Evolutionary conservation across 2,888 invertebrate genomes (phyloP).

Genomic region (Harpalus rubripes): DNA sequence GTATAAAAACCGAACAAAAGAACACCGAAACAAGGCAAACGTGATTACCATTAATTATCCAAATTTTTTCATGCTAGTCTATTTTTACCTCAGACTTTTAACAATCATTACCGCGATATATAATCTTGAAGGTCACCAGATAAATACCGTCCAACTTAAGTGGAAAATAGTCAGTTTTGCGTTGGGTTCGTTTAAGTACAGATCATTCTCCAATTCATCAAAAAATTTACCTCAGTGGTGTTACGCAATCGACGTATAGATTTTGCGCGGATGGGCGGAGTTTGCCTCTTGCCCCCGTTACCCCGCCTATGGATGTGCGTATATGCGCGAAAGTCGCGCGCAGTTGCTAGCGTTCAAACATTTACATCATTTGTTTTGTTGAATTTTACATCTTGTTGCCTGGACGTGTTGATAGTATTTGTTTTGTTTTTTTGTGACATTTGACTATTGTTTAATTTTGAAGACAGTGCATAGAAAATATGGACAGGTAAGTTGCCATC

Average conservation of each 20-base stretch:
- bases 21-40: slow-evolving; percentile 30
- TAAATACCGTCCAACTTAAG: neutral
- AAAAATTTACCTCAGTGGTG: slow-evolving; percentile 50
- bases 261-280: slow-evolving; percentile 69
- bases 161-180: slow-evolving; percentile 7
- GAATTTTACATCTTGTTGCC: slow-evolving; percentile 45
- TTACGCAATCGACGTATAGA: slow-evolving; percentile 70
- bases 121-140: slow-evolving; percentile 39
- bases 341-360: slow-evolving; percentile 51
- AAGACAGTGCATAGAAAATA: neutral
- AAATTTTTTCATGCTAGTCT: slow-evolving; percentile 28
- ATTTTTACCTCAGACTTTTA: slow-evolving; percentile 5
- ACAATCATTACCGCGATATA: slow-evolving; percentile 24
- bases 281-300: slow-evolving; percentile 14
- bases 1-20: slow-evolving; percentile 15
- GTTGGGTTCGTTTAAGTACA: neutral
- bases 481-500: slow-evolving; percentile 59
- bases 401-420: slow-evolving; percentile 37
- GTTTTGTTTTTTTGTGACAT: slow-evolving; percentile 50
- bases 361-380: slow-evolving; percentile 61
- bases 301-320: slow-evolving; percentile 53
- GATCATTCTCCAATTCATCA: slow-evolving; percentile 24
- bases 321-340: slow-evolving; percentile 55
- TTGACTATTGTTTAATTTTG: slow-evolving; percentile 43
- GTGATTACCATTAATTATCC: slow-evolving; percentile 42